A percentile compares a stretch with the other conserved stretches of the same genome.
Evolutionary conservation across 2,888 invertebrate genomes (phyloP).

Genomic region (Sabatieria punctata): DNA sequence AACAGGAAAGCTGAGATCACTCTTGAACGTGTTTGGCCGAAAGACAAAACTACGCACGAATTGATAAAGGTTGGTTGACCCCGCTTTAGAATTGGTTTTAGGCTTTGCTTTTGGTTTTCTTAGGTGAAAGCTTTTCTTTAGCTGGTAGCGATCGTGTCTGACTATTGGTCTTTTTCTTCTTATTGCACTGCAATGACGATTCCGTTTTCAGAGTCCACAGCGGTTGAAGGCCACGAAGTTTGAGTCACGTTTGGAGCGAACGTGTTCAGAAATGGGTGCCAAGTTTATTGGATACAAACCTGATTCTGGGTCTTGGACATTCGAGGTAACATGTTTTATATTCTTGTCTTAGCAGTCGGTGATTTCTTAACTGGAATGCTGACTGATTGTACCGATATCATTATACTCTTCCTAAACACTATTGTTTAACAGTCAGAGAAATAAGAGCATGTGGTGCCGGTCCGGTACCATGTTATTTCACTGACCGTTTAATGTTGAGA

Average conservation of each 20-base stretch:
- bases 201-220: slow-evolving; percentile 46
- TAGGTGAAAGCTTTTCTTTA: no score
- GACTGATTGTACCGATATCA: no score
- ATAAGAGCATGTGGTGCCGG: no score
- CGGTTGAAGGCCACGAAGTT: slow-evolving; percentile 62
- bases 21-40: slow-evolving; percentile 81
- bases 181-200: no score
- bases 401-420: no score
- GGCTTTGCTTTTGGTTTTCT: background rate
- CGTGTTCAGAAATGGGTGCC: slow-evolving; percentile 68
- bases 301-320: slow-evolving; percentile 92
- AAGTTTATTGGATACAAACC: slow-evolving; percentile 75
- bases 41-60: slow-evolving; percentile 59
- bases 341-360: no score
- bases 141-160: no score
- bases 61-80: slow-evolving; percentile 48
- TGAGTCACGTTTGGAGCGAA: slow-evolving; percentile 60
- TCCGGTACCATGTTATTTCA: slow-evolving; percentile 1
- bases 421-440: no score
- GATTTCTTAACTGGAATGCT: no score
- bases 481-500: background rate
- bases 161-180: no score
- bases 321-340: no score
- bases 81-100: background rate
- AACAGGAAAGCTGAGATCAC: slow-evolving; percentile 59